Evolutionary conservation across 2,888 invertebrate species (phyloP).

Genomic region (Limnephilus lunatus): DNA sequence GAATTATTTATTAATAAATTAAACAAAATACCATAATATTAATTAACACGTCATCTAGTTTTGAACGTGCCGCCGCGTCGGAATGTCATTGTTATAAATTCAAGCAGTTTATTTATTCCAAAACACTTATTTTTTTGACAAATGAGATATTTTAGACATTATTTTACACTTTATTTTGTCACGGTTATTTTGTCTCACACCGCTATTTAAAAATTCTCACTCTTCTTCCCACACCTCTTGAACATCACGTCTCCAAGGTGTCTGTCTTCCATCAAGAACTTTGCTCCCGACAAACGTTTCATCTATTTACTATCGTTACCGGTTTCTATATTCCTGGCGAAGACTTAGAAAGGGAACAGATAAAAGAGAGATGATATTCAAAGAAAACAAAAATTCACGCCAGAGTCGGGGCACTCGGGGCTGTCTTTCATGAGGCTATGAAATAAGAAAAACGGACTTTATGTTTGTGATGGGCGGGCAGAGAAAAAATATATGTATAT

Average conservation of each 20-base stretch:
- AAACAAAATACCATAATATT: too few species aligned
- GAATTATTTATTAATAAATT: too few species aligned
- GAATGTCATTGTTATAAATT: too few species aligned
- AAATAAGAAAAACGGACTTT: neutral
- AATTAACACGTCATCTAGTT: too few species aligned
- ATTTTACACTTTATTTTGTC: too few species aligned
- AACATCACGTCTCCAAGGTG: neutral
- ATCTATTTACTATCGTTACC: neutral
- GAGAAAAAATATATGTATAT: neutral
- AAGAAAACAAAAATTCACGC: neutral
- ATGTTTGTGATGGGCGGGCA: neutral
- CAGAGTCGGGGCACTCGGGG: neutral
- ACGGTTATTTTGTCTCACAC: neutral
- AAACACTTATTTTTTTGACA: neutral
- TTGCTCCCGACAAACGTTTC: neutral
- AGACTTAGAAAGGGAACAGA: neutral
- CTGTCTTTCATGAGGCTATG: neutral
- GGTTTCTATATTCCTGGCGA: neutral
- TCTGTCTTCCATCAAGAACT: neutral
- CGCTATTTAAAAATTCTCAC: neutral
- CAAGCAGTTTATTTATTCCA: too few species aligned
- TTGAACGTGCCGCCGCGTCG: too few species aligned
- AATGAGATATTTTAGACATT: neutral
- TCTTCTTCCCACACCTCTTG: neutral
- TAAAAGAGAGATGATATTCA: constrained; percentile 2